Percentiles rank a stretch among this genome's conserved stretches.
phyloP scores from a whole-genome alignment of 2,888 invertebrate species.

The Chrysomela aeneicollis region DNA sequence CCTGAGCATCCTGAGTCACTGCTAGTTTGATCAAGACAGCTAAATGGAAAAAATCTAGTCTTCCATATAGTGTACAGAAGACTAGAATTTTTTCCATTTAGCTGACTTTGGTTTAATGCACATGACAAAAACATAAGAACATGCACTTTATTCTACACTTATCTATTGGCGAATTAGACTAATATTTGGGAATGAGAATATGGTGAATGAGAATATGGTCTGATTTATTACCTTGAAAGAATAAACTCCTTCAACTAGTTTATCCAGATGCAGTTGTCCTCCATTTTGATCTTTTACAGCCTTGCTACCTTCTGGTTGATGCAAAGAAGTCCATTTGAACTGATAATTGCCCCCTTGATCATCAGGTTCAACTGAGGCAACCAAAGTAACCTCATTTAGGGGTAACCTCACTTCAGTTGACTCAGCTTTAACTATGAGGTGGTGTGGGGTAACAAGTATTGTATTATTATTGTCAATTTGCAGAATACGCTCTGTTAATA shows the following conservation, averaged over 20 bases:
- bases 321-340: constrained; percentile 88
- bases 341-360: constrained; percentile 80
- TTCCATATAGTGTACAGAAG: too few relatives aligned
- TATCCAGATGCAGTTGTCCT: constrained; percentile 81
- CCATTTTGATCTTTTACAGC: constrained; percentile 85
- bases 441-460: constrained; percentile 66
- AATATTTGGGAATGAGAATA: too few relatives aligned
- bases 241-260: constrained; percentile 87
- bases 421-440: constrained; percentile 75
- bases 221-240: constrained; percentile 78
- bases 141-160: too few relatives aligned
- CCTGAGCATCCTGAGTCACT: too few relatives aligned
- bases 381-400: constrained; percentile 82
- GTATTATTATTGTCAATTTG: constrained; percentile 57
- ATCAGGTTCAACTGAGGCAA: constrained; percentile 74
- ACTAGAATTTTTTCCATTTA: too few relatives aligned
- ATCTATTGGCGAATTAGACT: too few relatives aligned
- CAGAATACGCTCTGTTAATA: constrained; percentile 28
- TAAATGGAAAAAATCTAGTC: too few relatives aligned
- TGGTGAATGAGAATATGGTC: not conserved
- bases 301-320: constrained; percentile 79
- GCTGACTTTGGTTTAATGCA: too few relatives aligned
- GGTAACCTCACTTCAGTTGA: constrained; percentile 81
- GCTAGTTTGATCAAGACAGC: too few relatives aligned
- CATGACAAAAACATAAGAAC: too few relatives aligned